phyloP scores from a whole-genome alignment of 2,888 invertebrate species.

The Heterodera filipjevi region DNA sequence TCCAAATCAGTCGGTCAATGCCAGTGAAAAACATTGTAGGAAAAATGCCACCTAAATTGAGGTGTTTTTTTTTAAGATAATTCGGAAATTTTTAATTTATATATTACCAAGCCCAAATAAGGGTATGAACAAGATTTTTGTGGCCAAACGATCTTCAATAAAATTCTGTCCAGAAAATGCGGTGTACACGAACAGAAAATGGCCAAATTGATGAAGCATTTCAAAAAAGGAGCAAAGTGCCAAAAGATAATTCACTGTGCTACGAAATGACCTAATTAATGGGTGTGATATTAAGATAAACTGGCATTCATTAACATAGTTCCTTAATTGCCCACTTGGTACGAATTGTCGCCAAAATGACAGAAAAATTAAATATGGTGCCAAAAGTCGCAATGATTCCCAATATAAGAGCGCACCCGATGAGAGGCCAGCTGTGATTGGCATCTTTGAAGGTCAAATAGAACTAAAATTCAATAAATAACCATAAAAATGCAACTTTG shows the following conservation, averaged over 20 bases:
- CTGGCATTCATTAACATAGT: not conserved
- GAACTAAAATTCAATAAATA: not conserved
- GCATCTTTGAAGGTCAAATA: not conserved
- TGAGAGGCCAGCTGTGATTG: not conserved
- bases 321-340: too few species aligned
- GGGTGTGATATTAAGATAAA: too few species aligned
- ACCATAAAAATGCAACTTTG: too few species aligned
- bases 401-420: not conserved
- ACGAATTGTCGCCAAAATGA: too few species aligned
- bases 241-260: not conserved
- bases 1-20: too few species aligned
- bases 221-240: slow-evolving; percentile 16
- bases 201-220: slow-evolving; percentile 13
- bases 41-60: too few species aligned
- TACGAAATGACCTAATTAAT: not conserved
- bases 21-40: too few species aligned
- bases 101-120: not conserved
- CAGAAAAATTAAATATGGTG: not conserved
- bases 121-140: not conserved
- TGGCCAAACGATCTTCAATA: not conserved
- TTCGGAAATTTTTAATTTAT: too few species aligned
- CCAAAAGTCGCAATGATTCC: slow-evolving; percentile 1
- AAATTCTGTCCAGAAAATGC: not conserved
- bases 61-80: too few species aligned
- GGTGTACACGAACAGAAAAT: slow-evolving; percentile 15